Base-by-base conservation (phyloP, 2,113 vertebrate species). In the Alligator mississippiensis region DNA sequence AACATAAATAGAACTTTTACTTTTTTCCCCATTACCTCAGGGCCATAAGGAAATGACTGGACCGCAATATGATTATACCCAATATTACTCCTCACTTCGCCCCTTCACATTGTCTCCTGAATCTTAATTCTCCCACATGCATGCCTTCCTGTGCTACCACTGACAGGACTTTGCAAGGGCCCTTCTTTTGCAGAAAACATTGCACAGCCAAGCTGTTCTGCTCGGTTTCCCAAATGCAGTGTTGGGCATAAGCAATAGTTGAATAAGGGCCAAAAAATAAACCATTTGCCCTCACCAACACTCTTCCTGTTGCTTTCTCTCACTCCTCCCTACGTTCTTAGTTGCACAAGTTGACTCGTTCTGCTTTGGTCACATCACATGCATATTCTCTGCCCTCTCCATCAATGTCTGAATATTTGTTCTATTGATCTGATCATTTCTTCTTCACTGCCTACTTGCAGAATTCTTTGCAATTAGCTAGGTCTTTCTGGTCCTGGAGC, bases 231-330 rank as follows among this genome's bases (percentile, higher is more conserved):
- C 47, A 47, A 47, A 47, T 19, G 28, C 57, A 61, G 11, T 1
- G 1, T 3, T 8, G 14, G 27, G 63, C 16, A 19, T 34, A 19
- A 6, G 1, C 1, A 6, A 21, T 2, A 11, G n/a, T 15, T 18
- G 61, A 27, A 34, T 61, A 66, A 58, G 14, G 19, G 7, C 28
- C 24, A 60, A 34, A 2, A 75, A 83, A 70, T 76, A 13, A 15
- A 1, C 2, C 19, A 11, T 47, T 21, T 55, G 7, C 21, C 30
- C 55, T 3, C 24, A n/a, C 12, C 38, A 2, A 3, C 30, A 3
- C 11, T 27, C 28, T 27, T 2, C 18, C 3, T 14, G 60, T 47
- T 30, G 17, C 25, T 38, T 38, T 62, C 3, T 1, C 24, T 54
- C 3, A 6, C 12, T 30, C 16, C 13, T 3, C 27, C 63, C 5